These are phyloP conservation scores for Seira sanloemensis DNA, from an alignment of 2,888 invertebrate species.

Conservation along the genomic window DNA sequence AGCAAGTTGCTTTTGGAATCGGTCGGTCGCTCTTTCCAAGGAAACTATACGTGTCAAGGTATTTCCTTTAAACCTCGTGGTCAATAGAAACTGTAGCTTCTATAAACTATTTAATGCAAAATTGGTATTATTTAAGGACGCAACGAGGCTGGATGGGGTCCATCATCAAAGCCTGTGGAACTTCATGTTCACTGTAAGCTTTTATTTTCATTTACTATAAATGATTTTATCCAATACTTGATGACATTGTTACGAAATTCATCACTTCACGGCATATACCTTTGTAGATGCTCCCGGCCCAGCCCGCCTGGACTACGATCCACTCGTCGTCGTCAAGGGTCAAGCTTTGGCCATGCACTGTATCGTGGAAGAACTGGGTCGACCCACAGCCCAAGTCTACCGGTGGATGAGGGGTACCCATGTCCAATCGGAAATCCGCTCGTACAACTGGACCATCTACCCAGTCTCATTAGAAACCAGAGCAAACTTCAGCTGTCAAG, in stretches of 20 bases:
- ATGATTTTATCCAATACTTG: neutral
- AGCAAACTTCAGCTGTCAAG: constrained; percentile 92
- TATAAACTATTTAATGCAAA: no score
- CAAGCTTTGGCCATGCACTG: constrained; percentile 89
- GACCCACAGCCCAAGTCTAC: constrained; percentile 82
- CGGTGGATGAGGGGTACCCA: constrained; percentile 89
- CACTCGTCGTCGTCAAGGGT: constrained; percentile 87
- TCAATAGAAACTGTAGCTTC: no score
- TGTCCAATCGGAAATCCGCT: constrained; percentile 84
- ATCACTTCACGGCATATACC: constrained; percentile 6
- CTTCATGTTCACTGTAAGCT: constrained; percentile 88
- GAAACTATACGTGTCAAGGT: constrained; percentile 95
- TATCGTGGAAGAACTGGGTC: constrained; percentile 87
- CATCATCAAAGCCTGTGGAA: constrained; percentile 85
- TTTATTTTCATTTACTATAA: neutral
- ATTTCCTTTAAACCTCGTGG: no score
- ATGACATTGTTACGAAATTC: constrained; percentile 40
- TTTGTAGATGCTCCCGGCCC: constrained; percentile 88
- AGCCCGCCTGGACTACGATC: constrained; percentile 85
- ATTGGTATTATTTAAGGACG: no score
- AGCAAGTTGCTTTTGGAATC: constrained; percentile 89
- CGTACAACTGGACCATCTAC: constrained; percentile 86
- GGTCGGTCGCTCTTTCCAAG: constrained; percentile 92
- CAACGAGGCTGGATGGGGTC: constrained; percentile 93
- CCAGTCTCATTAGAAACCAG: constrained; percentile 90